Evolutionary conservation across 2,797 vertebrate genomes (phyloP).

Genomic region (Gadopsis bispinosus): DNA sequence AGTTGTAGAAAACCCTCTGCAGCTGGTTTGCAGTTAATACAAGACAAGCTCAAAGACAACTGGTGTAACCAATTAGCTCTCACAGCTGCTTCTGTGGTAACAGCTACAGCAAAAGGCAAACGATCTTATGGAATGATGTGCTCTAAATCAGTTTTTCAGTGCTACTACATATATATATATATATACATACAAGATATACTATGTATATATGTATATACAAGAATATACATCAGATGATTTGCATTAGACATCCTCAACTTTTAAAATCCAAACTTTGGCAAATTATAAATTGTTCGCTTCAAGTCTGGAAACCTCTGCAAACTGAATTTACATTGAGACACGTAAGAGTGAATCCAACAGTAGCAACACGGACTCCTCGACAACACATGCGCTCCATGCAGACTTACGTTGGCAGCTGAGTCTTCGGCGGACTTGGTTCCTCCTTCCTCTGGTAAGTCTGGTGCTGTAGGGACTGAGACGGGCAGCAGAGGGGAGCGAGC

Average conservation of each 20-base stretch:
- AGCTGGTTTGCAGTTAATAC: neutral
- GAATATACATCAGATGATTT: neutral
- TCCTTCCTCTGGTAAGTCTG: conserved; percentile 90
- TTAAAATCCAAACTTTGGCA: neutral
- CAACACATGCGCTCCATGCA: neutral
- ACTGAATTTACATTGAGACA: neutral
- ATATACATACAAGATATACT: too few species aligned
- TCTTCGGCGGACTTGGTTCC: conserved; percentile 87
- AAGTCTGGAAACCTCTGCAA: neutral
- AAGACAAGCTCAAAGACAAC: neutral
- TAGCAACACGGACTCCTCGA: neutral
- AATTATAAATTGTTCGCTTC: neutral
- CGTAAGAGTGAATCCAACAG: neutral
- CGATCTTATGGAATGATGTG: neutral
- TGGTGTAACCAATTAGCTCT: conserved; percentile 12
- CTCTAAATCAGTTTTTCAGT: neutral
- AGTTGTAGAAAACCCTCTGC: neutral
- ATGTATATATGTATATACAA: too few species aligned
- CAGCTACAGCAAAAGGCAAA: conserved; percentile 1
- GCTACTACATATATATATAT: neutral
- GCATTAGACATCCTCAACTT: neutral
- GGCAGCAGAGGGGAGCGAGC: conserved; percentile 95
- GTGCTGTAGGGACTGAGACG: conserved; percentile 94
- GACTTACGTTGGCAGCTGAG: conserved; percentile 88
- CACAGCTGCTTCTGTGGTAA: conserved; percentile 9